These are phyloP conservation scores for Diarsia dahlii DNA, from an alignment of 2,888 invertebrate species.

Conservation along the genomic window DNA sequence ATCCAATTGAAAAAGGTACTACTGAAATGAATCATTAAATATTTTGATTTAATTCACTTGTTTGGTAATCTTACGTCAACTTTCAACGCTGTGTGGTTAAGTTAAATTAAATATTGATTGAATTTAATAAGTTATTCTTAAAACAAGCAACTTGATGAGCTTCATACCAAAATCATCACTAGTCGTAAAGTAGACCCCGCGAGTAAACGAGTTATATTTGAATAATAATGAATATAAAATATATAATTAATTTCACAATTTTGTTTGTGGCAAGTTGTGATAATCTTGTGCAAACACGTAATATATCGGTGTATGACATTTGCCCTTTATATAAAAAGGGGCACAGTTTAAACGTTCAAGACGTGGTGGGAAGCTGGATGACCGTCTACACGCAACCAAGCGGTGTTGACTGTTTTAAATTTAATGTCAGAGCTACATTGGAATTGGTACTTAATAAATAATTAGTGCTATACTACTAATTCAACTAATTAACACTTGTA, in stretches of 20 bases:
- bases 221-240: slow-evolving; percentile 61
- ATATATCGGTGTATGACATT: slow-evolving; percentile 40
- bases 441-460: slow-evolving; percentile 64
- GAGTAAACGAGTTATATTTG: slow-evolving; percentile 55
- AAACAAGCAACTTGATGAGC: slow-evolving; percentile 30
- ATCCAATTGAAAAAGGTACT: not conserved
- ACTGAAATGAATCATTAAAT: slow-evolving; percentile 24
- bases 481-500: slow-evolving; percentile 1
- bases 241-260: slow-evolving; percentile 44
- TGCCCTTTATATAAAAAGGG: slow-evolving; percentile 65
- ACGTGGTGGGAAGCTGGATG: slow-evolving; percentile 73
- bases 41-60: slow-evolving; percentile 37
- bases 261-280: slow-evolving; percentile 39
- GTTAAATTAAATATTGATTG: slow-evolving; percentile 47
- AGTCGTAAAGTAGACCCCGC: slow-evolving; percentile 15
- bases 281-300: slow-evolving; percentile 35
- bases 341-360: slow-evolving; percentile 59
- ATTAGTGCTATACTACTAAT: not conserved
- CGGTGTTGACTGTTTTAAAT: slow-evolving; percentile 69
- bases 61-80: slow-evolving; percentile 50
- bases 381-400: slow-evolving; percentile 73
- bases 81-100: slow-evolving; percentile 42
- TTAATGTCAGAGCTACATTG: slow-evolving; percentile 70
- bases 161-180: slow-evolving; percentile 21
- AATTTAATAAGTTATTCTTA: slow-evolving; percentile 29